Evolutionary conservation across 92 coral and sea anemone genomes (phyloP).

Genomic region (Palythoa caribaeorum): DNA sequence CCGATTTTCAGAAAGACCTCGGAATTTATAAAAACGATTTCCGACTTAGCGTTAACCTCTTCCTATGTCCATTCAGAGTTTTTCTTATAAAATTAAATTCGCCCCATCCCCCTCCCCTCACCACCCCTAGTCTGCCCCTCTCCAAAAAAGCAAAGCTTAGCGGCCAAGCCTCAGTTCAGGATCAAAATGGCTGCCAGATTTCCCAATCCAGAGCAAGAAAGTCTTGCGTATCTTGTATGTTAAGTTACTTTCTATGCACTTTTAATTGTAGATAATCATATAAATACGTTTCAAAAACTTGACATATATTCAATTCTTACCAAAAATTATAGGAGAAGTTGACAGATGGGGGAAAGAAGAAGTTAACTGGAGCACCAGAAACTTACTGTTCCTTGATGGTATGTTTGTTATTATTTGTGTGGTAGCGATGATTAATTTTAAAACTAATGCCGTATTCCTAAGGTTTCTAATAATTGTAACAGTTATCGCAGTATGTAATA

Average conservation of each 20-base stretch:
- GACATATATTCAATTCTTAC: background rate
- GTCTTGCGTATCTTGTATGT: constrained; percentile 76
- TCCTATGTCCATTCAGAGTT: no score
- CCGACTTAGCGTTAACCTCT: no score
- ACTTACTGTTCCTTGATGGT: constrained; percentile 71
- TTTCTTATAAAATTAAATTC: no score
- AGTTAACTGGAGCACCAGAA: constrained; percentile 70
- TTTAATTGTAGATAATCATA: constrained; percentile 26
- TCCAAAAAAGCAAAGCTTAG: background rate
- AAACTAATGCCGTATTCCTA: background rate
- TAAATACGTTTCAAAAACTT: background rate
- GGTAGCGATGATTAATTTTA: background rate
- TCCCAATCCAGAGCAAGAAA: constrained; percentile 82
- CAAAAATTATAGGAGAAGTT: constrained; percentile 52
- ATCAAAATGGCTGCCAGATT: constrained; percentile 77
- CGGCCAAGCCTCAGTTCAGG: constrained; percentile 14
- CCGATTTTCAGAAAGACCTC: no score
- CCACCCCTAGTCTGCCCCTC: no score
- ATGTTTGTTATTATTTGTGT: constrained; percentile 43
- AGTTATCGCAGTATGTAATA: no score
- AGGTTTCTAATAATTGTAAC: background rate
- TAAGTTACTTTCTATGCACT: background rate
- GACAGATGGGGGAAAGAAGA: constrained; percentile 53
- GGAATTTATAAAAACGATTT: no score
- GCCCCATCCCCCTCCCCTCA: no score